Percentiles rank a stretch among this genome's conserved stretches.
Evolutionary conservation across 53 echinoderm and acorn worm genomes (phyloP).

Genomic region (Echinometra lucunter): DNA sequence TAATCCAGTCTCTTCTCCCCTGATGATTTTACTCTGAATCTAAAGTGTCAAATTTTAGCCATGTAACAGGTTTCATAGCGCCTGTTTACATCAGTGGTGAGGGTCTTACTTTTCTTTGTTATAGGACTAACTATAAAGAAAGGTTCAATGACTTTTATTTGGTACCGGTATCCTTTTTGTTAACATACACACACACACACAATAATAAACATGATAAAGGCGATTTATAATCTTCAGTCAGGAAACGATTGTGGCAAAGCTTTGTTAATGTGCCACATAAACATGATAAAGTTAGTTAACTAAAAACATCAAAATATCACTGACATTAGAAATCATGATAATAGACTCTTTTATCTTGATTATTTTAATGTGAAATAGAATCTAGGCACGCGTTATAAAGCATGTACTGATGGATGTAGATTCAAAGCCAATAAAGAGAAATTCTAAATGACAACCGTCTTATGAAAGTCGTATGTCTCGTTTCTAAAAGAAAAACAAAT

Average conservation of each 20-base stretch:
- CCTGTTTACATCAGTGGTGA: constrained; percentile 11
- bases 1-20: constrained; percentile 25
- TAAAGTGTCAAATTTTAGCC: constrained; percentile 35
- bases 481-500: background rate
- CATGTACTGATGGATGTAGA: too few species aligned
- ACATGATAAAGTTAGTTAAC: too few species aligned
- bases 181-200: too few species aligned
- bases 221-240: too few species aligned
- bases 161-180: background rate
- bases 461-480: background rate
- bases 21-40: background rate
- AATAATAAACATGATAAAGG: too few species aligned
- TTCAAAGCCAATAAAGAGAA: too few species aligned
- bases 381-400: background rate
- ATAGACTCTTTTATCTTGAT: background rate
- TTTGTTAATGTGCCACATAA: too few species aligned
- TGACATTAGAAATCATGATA: too few species aligned
- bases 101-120: background rate
- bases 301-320: too few species aligned
- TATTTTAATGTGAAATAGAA: background rate
- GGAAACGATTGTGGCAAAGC: too few species aligned
- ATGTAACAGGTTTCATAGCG: constrained; percentile 46
- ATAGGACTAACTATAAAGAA: background rate
- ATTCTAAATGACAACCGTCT: background rate
- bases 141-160: background rate